Evolutionary conservation across 1,140 invertebrate species (phyloP).

Genomic region (Atta texana): DNA sequence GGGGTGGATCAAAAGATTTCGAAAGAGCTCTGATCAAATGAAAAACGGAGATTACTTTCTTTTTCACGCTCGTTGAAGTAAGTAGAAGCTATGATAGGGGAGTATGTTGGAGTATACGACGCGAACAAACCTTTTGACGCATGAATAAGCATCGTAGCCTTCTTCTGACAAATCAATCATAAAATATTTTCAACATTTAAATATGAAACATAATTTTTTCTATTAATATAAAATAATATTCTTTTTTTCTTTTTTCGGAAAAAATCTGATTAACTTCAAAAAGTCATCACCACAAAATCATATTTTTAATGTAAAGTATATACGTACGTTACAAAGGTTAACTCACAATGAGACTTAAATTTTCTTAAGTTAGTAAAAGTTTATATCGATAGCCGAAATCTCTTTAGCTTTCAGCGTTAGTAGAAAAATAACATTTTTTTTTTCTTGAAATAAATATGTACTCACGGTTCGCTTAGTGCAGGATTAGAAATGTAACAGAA

Average conservation of each 20-base stretch:
- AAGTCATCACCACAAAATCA: not conserved
- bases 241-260: not conserved
- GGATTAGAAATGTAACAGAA: slow-evolving; percentile 16
- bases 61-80: too few species aligned
- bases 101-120: too few species aligned
- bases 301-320: not conserved
- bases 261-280: not conserved
- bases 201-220: not conserved
- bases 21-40: not conserved
- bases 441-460: not conserved
- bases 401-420: too few species aligned
- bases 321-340: too few species aligned
- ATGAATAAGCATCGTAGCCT: not conserved
- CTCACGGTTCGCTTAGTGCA: slow-evolving; percentile 16
- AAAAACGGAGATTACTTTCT: not conserved
- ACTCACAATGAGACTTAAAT: not conserved
- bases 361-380: not conserved
- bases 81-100: too few species aligned
- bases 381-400: too few species aligned
- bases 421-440: not conserved
- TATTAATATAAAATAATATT: not conserved
- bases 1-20: not conserved
- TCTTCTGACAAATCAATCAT: not conserved
- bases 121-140: too few species aligned
- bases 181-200: not conserved